A percentile compares a stretch with the other conserved stretches of the same genome.
phyloP scores from a whole-genome alignment of 2,888 invertebrate species.

The Rutpela maculata region DNA sequence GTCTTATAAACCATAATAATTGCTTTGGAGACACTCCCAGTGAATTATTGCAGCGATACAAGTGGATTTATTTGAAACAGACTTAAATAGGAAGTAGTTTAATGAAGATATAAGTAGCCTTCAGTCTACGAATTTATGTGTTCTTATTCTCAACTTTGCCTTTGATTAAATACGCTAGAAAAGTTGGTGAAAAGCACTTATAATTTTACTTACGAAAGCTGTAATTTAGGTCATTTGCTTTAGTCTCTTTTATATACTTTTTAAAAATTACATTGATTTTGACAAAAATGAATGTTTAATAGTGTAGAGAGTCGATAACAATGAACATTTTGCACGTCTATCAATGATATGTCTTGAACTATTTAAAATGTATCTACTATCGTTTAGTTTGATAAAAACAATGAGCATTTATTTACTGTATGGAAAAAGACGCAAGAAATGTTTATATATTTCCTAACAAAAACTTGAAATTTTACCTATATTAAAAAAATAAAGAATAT shows the following conservation, averaged over 20 bases:
- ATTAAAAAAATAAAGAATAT: too few relatives aligned
- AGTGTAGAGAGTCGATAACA: too few relatives aligned
- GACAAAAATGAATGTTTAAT: background rate
- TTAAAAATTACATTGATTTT: background rate
- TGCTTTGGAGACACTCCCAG: slow-evolving; percentile 21
- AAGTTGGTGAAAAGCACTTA: background rate
- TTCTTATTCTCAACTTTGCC: background rate
- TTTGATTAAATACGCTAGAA: background rate
- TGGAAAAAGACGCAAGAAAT: too few relatives aligned
- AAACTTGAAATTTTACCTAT: too few relatives aligned
- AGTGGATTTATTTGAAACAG: slow-evolving; percentile 30
- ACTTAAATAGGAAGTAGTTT: slow-evolving; percentile 29
- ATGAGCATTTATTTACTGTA: too few relatives aligned
- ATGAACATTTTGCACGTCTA: too few relatives aligned
- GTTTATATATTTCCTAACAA: too few relatives aligned
- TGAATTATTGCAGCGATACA: slow-evolving; percentile 23
- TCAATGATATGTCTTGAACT: too few relatives aligned
- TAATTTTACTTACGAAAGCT: background rate
- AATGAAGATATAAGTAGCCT: slow-evolving; percentile 35
- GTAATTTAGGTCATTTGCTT: background rate
- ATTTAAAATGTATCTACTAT: too few relatives aligned
- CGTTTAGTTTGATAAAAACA: too few relatives aligned
- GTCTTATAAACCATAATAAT: slow-evolving; percentile 28
- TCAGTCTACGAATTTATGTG: slow-evolving; percentile 19
- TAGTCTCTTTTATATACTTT: background rate